Evolutionary conservation across 2,113 vertebrate species (phyloP), one percentile per base, ranked within the genome.

Genomic region (Lethenteron reissneri): DNA sequence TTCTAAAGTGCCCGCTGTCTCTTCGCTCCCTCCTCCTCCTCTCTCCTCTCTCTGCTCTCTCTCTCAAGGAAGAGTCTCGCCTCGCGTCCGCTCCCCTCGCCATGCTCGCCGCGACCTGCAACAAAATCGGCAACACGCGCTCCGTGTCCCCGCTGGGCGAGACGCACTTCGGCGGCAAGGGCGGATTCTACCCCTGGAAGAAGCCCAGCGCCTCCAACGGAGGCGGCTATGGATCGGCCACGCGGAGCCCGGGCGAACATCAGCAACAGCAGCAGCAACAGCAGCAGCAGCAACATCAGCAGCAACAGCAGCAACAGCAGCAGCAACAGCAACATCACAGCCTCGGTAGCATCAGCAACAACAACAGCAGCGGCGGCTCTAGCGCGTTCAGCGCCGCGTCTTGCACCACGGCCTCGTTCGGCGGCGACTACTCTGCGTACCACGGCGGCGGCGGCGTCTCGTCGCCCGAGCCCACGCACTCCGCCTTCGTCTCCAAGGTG

Each of bases 131-230:
- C 81, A 94, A 90, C 78, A 86, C 89, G 80, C 90, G 87, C 82
- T 95, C 92, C 74, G 87, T 88, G 56, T 92, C 90, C 41, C 77
- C 88, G 57, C 83, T 92, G 75, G 88, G 89, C 82, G 89, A 94
- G 85, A 86, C 84, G 78, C 80, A 88, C n/a, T 82, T 87, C 25
- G 86, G 88, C 3, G 92, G 89, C 80, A 87, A 85, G 58, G 95
- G 95, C 80, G 90, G 92, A 73, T 96, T 96, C 80, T 89, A 96
- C 74, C 92, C 92, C 58, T 96, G 92, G 92, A 96, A 96, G 80
- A 84, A 89, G 71, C 80, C 83, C 21, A 81, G 81, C 11, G 81
- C 82, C 58, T 79, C 80, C 12, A 79, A 81, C 4, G 78, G 78
- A 78, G 80, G 83, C 70, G 70, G 81, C 1, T 80, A 84, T 3